A percentile compares a stretch with the other conserved stretches of the same genome.
Evolutionary conservation across 2,797 vertebrate species (phyloP).

Genomic region (Crax fasciolata): DNA sequence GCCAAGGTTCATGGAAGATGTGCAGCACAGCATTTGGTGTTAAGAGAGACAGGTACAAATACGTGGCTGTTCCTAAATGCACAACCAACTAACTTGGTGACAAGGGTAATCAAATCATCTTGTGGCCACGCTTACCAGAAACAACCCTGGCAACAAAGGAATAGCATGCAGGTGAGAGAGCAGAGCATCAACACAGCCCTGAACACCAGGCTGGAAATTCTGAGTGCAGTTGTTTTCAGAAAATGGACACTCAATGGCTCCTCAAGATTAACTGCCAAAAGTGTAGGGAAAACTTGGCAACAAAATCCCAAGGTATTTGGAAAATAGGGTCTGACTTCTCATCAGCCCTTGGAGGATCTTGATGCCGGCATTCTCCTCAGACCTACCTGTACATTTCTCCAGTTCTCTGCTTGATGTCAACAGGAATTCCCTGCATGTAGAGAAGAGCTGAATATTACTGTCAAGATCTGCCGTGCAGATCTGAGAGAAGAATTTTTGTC

Average conservation of each 20-base stretch:
- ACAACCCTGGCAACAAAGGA: background rate
- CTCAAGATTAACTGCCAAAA: background rate
- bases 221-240: background rate
- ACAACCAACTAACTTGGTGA: accelerated
- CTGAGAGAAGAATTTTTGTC: conserved; percentile 74
- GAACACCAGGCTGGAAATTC: background rate
- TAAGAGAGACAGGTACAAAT: background rate
- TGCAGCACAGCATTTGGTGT: too few relatives aligned
- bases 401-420: conserved; percentile 66
- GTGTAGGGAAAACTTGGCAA: background rate
- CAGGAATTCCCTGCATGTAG: conserved; percentile 70
- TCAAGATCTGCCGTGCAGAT: conserved; percentile 74
- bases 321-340: background rate
- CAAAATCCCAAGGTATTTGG: background rate
- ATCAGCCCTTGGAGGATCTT: background rate
- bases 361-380: background rate
- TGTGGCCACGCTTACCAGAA: background rate
- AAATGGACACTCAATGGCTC: accelerated
- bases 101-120: background rate
- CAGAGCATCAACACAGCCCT: background rate
- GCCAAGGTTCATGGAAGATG: background rate
- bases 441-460: conserved; percentile 71
- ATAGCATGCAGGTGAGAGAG: accelerated
- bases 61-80: background rate
- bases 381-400: conserved; percentile 46